Conservation (phyloP, 64 coral and sea anemone genomes). For the Montipora foliosa region DNA sequence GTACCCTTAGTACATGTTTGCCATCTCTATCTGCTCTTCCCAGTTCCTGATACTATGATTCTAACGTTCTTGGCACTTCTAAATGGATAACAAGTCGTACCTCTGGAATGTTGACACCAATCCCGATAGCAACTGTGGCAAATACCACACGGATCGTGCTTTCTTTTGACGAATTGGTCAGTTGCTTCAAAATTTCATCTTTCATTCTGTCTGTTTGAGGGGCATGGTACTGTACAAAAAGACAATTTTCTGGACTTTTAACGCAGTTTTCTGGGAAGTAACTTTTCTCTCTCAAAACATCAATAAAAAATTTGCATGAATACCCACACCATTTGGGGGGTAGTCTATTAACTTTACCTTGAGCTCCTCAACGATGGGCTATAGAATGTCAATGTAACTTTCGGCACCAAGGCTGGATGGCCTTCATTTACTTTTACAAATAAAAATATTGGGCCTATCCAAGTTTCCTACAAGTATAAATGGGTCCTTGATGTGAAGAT, state of each 20-base stretch:
- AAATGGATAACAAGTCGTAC: slow-evolving; percentile 51
- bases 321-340: slow-evolving; percentile 70
- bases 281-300: no score
- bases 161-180: no score
- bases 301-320: slow-evolving; percentile 70
- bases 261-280: no score
- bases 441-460: slow-evolving; percentile 53
- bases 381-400: slow-evolving; percentile 45
- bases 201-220: slow-evolving; percentile 65
- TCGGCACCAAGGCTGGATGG: not conserved
- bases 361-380: slow-evolving; percentile 62
- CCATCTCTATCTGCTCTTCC: not conserved
- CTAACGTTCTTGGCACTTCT: slow-evolving; percentile 40
- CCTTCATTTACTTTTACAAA: slow-evolving; percentile 37
- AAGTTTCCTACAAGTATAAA: slow-evolving; percentile 40
- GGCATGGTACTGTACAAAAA: slow-evolving; percentile 70
- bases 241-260: slow-evolving; percentile 58
- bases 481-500: slow-evolving; percentile 37
- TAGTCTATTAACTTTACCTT: slow-evolving; percentile 45
- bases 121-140: slow-evolving; percentile 67
- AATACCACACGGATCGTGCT: slow-evolving; percentile 65
- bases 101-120: slow-evolving; percentile 56
- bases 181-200: not conserved
- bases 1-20: no score
- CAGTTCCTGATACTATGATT: not conserved